Evolutionary conservation across 2,888 invertebrate species (phyloP), one percentile per base, ranked within the genome.

Genomic region (Listrodromus nycthemerus): DNA sequence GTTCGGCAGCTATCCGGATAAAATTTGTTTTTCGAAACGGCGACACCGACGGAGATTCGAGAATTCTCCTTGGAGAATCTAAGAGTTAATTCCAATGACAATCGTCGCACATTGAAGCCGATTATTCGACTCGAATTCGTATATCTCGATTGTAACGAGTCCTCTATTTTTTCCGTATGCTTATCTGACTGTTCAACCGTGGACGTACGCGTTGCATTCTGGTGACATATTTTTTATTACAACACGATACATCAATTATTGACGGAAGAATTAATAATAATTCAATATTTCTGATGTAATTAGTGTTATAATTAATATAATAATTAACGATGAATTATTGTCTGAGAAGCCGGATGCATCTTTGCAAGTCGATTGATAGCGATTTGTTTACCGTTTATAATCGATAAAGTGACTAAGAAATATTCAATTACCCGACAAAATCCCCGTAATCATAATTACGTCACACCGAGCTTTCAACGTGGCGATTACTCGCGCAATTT

Each of bases 11-110:
- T 5, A 10, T 65, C 37, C 21, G 19, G 65, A 65, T 37, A 37
- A 65, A 65, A 65, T 65, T 65, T 33, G 37, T 37, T 65, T 65
- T 37, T 19, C 65, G 37, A 19, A 10, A 65, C 37, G 37, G 19
- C 19, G 37, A 37, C 37, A 37, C 4, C 37, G 37, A 21, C 13
- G 19, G 37, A 37, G n/a, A 19, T 37, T 37, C 33, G 65, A 37
- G 19, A 65, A 65, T 61, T 61, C 16, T 61, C 27, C 16, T 61
- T 30, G 58, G 27, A 30, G 16, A 16, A 61, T n/a, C 58, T 27
- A 16, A 61, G 13, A 61, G 30, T 27, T 8, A 50, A 50, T 50
- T 8, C 50, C 50, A 19, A 50, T 50, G 19, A 19, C 50, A 50
- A 19, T 50, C 50, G 50, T 19, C 50, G 50, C 4, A 50, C 19